Conservation (phyloP, 2,797 vertebrate species). For the Malacoctenus gilli region DNA sequence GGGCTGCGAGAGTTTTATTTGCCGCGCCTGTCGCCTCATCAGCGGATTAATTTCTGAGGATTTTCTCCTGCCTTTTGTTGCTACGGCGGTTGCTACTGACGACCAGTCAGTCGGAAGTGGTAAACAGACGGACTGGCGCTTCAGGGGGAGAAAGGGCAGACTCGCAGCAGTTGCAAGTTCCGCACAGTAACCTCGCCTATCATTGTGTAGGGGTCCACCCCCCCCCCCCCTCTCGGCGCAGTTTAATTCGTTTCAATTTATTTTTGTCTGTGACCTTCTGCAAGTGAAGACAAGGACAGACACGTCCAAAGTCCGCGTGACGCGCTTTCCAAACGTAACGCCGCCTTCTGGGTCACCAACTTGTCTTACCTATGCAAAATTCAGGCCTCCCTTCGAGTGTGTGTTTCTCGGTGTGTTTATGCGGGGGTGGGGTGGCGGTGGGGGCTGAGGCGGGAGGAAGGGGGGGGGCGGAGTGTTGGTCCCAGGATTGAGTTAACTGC, state of each 20-base stretch:
- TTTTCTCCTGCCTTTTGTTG: slow-evolving; percentile 78
- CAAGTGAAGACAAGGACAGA: slow-evolving; percentile 49
- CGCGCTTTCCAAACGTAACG: slow-evolving; percentile 41
- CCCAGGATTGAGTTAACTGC: slow-evolving; percentile 76
- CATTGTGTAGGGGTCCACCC: too few species aligned
- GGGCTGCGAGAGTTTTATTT: slow-evolving; percentile 28
- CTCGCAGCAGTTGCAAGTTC: slow-evolving; percentile 15
- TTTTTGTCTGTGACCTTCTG: slow-evolving; percentile 55
- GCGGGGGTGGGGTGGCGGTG: slow-evolving; percentile 11
- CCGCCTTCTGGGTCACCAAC: slow-evolving; percentile 20
- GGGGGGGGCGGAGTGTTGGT: slow-evolving; percentile 49
- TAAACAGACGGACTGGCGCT: slow-evolving; percentile 55
- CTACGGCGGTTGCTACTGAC: slow-evolving; percentile 82
- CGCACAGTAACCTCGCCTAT: background rate
- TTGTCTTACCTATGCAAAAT: slow-evolving; percentile 14
- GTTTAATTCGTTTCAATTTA: too few species aligned
- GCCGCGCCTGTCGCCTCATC: slow-evolving; percentile 58
- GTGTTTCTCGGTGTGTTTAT: too few species aligned
- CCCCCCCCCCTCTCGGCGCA: background rate
- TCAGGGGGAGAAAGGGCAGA: slow-evolving; percentile 8
- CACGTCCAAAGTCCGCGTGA: slow-evolving; percentile 15
- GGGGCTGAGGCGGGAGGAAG: slow-evolving; percentile 17
- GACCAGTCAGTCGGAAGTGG: slow-evolving; percentile 67
- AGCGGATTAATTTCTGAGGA: slow-evolving; percentile 70
- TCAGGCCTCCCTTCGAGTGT: slow-evolving; percentile 1